phyloP scores from a whole-genome alignment of 2,888 invertebrate genomes.

The Agriopis marginaria region DNA sequence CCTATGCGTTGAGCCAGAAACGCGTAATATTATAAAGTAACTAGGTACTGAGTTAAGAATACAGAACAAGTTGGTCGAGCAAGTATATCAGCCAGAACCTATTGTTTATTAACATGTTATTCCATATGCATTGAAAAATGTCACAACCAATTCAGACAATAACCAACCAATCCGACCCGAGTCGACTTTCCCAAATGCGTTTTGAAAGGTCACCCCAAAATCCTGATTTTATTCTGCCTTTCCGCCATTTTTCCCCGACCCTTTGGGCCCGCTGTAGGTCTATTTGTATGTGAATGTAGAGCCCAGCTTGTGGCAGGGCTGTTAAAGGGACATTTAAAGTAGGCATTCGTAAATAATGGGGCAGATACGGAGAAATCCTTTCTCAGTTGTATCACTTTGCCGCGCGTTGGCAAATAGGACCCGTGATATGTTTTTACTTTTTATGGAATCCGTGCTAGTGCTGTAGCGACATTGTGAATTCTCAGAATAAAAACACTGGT shows the following conservation, averaged over 20 bases:
- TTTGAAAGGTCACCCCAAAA: conserved; percentile 43
- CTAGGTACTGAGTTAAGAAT: too few species aligned
- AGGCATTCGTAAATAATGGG: conserved; percentile 55
- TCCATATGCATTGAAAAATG: conserved; percentile 24
- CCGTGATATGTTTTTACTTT: conserved; percentile 19
- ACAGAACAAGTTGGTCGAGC: not conserved
- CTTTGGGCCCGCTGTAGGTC: conserved; percentile 45
- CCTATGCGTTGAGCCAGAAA: too few species aligned
- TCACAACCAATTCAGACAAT: conserved; percentile 38
- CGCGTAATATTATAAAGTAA: too few species aligned
- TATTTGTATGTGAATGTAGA: conserved; percentile 51
- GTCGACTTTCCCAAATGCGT: conserved; percentile 33
- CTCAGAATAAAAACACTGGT: not conserved
- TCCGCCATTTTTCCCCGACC: conserved; percentile 48
- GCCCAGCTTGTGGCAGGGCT: conserved; percentile 45
- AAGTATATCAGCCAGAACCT: not conserved
- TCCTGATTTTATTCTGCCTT: conserved; percentile 49
- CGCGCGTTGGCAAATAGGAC: conserved; percentile 29
- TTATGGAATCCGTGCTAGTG: conserved; percentile 5
- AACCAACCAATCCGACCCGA: conserved; percentile 41
- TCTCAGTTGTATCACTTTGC: conserved; percentile 26
- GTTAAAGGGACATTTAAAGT: conserved; percentile 55
- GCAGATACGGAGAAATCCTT: conserved; percentile 37
- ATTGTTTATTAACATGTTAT: conserved; percentile 21
- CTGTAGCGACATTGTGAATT: not conserved